These are phyloP conservation scores for Aphelocoma coerulescens DNA, from an alignment of 2,113 vertebrate species.

Conservation along the genomic window DNA sequence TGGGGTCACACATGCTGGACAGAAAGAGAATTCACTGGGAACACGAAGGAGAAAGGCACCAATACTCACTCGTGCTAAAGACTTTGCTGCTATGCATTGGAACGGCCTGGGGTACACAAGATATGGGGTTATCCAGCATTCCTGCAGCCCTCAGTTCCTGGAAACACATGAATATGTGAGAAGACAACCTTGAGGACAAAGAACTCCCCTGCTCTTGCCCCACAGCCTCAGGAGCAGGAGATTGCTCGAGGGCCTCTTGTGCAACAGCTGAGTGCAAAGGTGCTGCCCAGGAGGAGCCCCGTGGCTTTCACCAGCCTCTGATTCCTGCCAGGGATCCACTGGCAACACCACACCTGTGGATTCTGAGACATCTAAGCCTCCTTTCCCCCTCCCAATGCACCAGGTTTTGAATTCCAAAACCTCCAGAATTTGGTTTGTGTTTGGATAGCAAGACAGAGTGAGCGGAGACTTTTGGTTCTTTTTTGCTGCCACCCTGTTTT, in stretches of 20 bases:
- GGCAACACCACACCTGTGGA: background rate
- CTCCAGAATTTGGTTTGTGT: background rate
- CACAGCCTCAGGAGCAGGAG: background rate
- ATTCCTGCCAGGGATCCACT: background rate
- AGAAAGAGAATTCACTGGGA: background rate
- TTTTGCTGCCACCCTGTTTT: background rate
- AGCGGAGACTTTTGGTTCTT: background rate
- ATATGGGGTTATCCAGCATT: background rate
- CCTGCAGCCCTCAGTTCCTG: background rate
- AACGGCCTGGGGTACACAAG: background rate
- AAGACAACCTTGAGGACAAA: background rate
- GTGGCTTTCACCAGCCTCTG: background rate
- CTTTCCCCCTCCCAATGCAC: background rate
- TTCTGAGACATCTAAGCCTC: background rate
- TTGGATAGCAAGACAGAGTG: rapidly evolving
- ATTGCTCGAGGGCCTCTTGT: background rate
- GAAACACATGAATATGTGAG: background rate
- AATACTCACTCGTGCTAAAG: background rate
- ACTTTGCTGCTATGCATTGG: background rate
- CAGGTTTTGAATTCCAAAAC: background rate
- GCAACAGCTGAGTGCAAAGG: background rate
- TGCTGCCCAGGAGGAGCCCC: background rate
- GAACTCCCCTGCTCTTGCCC: background rate
- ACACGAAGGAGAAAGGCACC: background rate
- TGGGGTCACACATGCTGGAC: background rate